phyloP scores from a whole-genome alignment of 2,113 vertebrate genomes.

The Sapayoa aenigma region DNA sequence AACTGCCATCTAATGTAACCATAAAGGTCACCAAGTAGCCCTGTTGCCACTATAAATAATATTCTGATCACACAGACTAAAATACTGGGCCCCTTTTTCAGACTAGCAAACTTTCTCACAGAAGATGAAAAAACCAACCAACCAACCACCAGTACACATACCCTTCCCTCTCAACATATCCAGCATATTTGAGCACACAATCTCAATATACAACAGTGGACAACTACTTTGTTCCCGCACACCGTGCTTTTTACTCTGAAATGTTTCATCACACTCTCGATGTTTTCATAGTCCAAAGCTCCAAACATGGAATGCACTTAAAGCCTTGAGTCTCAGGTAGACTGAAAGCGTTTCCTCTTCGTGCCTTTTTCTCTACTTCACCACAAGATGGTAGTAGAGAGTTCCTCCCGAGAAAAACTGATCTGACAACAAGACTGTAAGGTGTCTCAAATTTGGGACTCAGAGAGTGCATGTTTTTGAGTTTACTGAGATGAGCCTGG shows the following conservation, averaged over 20 bases:
- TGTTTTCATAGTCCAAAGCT: neutral
- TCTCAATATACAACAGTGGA: neutral
- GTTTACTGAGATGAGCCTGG: neutral
- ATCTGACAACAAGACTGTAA: rapidly evolving
- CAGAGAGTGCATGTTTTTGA: neutral
- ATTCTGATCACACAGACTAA: neutral
- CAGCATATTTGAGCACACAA: neutral
- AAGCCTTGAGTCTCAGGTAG: rapidly evolving
- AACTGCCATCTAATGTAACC: neutral
- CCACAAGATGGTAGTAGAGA: slow-evolving; percentile 25
- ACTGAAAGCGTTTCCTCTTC: neutral
- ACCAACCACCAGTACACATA: neutral
- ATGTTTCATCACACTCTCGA: neutral
- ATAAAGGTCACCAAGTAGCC: neutral
- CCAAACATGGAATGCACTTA: neutral
- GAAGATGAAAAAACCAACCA: neutral
- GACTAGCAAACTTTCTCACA: neutral
- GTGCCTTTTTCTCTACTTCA: neutral
- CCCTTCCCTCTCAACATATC: neutral
- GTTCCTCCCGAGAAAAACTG: neutral
- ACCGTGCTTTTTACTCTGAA: neutral
- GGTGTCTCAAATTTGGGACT: neutral
- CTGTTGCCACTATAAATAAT: neutral
- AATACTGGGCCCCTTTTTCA: neutral
- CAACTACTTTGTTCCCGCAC: neutral